Conservation (phyloP, 2,888 invertebrate species). For the Latheticus oryzae region DNA sequence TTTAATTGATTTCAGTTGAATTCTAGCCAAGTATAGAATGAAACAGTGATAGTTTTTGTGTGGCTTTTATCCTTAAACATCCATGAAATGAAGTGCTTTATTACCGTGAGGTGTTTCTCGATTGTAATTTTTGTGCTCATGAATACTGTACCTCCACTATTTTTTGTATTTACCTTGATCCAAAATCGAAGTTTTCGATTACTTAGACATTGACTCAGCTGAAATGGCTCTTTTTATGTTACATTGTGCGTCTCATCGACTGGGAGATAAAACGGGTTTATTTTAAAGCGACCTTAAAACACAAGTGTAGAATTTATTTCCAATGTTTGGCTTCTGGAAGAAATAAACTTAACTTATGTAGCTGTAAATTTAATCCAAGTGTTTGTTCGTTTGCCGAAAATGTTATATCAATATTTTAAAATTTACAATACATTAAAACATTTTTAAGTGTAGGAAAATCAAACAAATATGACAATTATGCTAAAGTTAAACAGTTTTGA, state of each 20-base stretch:
- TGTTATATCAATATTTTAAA: not conserved
- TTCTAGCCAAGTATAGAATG: constrained; percentile 56
- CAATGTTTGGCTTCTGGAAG: constrained; percentile 30
- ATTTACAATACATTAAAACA: too few species aligned
- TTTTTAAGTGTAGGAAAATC: too few species aligned
- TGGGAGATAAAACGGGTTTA: constrained; percentile 40
- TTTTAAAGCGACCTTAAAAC: constrained; percentile 35
- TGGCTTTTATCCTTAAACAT: constrained; percentile 59
- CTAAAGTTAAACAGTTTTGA: too few species aligned
- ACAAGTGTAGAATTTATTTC: constrained; percentile 39
- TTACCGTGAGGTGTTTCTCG: constrained; percentile 55
- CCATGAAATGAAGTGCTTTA: constrained; percentile 64
- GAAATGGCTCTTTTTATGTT: constrained; percentile 47
- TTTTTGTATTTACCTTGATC: constrained; percentile 58
- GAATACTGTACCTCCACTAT: constrained; percentile 53
- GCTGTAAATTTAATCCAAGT: constrained; percentile 14
- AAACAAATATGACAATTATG: too few species aligned
- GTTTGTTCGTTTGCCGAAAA: constrained; percentile 9
- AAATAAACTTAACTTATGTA: constrained; percentile 18
- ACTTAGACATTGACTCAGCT: constrained; percentile 58
- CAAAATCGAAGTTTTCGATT: constrained; percentile 58
- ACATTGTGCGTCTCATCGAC: constrained; percentile 39
- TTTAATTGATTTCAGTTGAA: constrained; percentile 58
- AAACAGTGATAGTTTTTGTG: constrained; percentile 52
- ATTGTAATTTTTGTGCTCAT: constrained; percentile 54